phyloP scores from a whole-genome alignment of 2,888 invertebrate species.

The Meganola albula region DNA sequence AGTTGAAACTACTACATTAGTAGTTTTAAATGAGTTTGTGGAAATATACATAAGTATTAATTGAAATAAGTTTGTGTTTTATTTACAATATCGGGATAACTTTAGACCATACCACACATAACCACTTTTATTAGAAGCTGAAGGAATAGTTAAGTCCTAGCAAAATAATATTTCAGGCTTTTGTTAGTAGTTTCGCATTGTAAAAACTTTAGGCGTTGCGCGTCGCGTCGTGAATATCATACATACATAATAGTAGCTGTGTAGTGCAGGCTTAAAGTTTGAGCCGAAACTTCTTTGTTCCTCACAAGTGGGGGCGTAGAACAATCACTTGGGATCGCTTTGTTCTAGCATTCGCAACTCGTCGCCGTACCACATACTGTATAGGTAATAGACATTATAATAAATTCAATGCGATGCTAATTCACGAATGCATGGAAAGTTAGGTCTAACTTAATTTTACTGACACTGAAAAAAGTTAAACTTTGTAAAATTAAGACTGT shows the following conservation, averaged over 20 bases:
- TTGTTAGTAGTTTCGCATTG: too few relatives aligned
- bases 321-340: slow-evolving; percentile 33
- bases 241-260: slow-evolving; percentile 23
- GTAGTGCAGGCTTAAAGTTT: slow-evolving; percentile 19
- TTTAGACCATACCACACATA: not conserved
- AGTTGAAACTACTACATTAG: slow-evolving; percentile 21
- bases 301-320: slow-evolving; percentile 20
- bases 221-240: slow-evolving; percentile 26
- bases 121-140: too few relatives aligned
- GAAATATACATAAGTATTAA: slow-evolving; percentile 19
- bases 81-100: not conserved
- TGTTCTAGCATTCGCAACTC: slow-evolving; percentile 34
- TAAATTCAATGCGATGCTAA: too few relatives aligned
- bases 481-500: too few relatives aligned
- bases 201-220: too few relatives aligned
- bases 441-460: too few relatives aligned
- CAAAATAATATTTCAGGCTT: too few relatives aligned
- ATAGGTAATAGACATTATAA: too few relatives aligned
- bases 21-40: slow-evolving; percentile 19
- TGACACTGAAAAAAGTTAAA: too few relatives aligned
- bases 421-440: too few relatives aligned
- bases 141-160: too few relatives aligned
- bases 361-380: too few relatives aligned
- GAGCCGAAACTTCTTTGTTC: slow-evolving; percentile 32
- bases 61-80: slow-evolving; percentile 10